Conservation (phyloP, 2,113 vertebrate genomes). For the Fulica atra region DNA sequence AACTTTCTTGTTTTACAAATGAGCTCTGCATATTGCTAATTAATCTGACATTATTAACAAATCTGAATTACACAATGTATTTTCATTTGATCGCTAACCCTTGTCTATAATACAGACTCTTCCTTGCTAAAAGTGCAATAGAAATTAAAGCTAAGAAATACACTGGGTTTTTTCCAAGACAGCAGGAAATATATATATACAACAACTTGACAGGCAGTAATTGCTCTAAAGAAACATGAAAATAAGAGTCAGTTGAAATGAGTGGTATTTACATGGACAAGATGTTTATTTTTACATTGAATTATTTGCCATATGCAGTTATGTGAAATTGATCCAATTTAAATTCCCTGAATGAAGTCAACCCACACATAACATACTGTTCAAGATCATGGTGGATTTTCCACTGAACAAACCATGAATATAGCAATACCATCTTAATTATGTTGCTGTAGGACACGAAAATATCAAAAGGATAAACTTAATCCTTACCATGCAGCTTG, state of each 20-base stretch:
- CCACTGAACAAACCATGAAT: slow-evolving; percentile 11
- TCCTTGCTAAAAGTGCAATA: not conserved
- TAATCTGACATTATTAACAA: not conserved
- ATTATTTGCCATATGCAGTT: slow-evolving; percentile 59
- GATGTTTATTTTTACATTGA: slow-evolving; percentile 57
- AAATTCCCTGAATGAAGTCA: slow-evolving; percentile 33
- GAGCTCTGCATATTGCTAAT: not conserved
- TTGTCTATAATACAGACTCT: not conserved
- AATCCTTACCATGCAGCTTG: not conserved
- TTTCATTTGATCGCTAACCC: not conserved
- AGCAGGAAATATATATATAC: slow-evolving; percentile 5
- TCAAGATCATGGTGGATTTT: slow-evolving; percentile 39
- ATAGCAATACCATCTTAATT: slow-evolving; percentile 39
- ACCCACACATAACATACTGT: slow-evolving; percentile 28
- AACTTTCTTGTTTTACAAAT: not conserved
- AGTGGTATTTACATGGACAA: slow-evolving; percentile 52
- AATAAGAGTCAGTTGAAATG: slow-evolving; percentile 30
- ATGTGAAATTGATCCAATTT: slow-evolving; percentile 61
- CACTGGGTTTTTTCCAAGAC: not conserved
- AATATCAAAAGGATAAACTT: slow-evolving; percentile 55
- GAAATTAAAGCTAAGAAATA: slow-evolving; percentile 29
- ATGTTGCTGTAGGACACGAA: slow-evolving; percentile 27
- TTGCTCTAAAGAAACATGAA: slow-evolving; percentile 14
- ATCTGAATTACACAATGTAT: not conserved
- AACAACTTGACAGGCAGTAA: slow-evolving; percentile 52